A percentile compares a stretch with the other conserved stretches of the same genome.
Evolutionary conservation across 2,888 invertebrate genomes (phyloP).

Genomic region (Parasteatoda lunata): DNA sequence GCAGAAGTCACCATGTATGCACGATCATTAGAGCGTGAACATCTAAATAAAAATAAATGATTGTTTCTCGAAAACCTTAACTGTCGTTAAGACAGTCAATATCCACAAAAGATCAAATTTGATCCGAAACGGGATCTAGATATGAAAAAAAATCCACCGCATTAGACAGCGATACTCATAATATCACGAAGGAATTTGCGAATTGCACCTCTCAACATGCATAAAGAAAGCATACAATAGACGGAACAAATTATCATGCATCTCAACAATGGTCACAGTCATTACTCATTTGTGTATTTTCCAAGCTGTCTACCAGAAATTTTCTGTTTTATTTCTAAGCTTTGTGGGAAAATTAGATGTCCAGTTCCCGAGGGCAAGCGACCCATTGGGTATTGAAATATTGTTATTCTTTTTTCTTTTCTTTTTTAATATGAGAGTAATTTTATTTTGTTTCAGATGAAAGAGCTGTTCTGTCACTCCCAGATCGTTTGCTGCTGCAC

Average conservation of each 20-base stretch:
- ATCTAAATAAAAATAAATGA: no score
- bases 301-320: conserved; percentile 8
- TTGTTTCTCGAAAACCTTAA: no score
- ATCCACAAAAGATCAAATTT: not conserved
- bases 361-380: conserved; percentile 34
- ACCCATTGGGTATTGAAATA: conserved; percentile 15
- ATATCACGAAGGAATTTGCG: conserved; percentile 17
- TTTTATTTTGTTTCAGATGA: conserved; percentile 35
- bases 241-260: conserved; percentile 22
- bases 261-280: conserved; percentile 38
- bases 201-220: conserved; percentile 10
- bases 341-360: conserved; percentile 56
- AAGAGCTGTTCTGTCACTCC: conserved; percentile 1
- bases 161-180: conserved; percentile 14
- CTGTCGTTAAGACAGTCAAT: no score
- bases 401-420: conserved; percentile 19
- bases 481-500: not conserved
- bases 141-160: not conserved
- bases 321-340: conserved; percentile 17
- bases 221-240: conserved; percentile 8
- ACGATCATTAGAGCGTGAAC: no score
- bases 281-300: conserved; percentile 42
- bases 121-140: not conserved
- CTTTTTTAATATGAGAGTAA: conserved; percentile 18
- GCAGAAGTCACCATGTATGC: no score